phyloP scores from a whole-genome alignment of 2,797 vertebrate genomes.

The Amblyraja radiata region DNA sequence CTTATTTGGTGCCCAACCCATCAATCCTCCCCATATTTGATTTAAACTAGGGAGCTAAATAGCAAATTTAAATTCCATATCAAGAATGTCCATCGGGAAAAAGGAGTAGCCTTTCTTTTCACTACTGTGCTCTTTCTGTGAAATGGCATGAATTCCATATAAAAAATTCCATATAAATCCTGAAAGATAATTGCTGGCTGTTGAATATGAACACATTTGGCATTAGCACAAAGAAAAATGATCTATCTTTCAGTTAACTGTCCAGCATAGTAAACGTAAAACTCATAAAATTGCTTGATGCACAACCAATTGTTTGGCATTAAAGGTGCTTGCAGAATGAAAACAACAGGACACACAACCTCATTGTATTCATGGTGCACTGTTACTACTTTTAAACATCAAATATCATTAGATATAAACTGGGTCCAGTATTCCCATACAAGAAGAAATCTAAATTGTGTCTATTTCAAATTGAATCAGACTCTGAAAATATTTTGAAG shows the following conservation, averaged over 20 bases:
- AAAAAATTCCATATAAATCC: background rate
- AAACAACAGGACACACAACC: background rate
- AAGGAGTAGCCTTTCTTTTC: background rate
- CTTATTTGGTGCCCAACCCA: background rate
- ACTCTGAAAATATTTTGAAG: background rate
- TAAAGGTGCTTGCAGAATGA: background rate
- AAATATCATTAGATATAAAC: background rate
- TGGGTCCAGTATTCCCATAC: no score
- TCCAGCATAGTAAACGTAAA: background rate
- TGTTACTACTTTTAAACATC: background rate
- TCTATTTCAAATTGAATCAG: background rate
- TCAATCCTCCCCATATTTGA: background rate
- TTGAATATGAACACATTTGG: constrained; percentile 13
- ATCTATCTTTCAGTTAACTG: background rate
- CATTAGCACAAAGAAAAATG: background rate
- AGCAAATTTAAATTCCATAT: background rate
- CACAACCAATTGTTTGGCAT: background rate
- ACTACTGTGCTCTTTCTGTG: background rate
- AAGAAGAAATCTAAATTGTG: background rate
- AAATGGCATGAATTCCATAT: background rate
- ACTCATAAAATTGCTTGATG: background rate
- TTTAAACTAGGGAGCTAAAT: background rate
- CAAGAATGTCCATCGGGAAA: background rate
- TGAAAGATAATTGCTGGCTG: background rate
- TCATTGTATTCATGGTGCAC: background rate